phyloP scores from a whole-genome alignment of 2,113 vertebrate species.

The Aptenodytes forsteri region DNA sequence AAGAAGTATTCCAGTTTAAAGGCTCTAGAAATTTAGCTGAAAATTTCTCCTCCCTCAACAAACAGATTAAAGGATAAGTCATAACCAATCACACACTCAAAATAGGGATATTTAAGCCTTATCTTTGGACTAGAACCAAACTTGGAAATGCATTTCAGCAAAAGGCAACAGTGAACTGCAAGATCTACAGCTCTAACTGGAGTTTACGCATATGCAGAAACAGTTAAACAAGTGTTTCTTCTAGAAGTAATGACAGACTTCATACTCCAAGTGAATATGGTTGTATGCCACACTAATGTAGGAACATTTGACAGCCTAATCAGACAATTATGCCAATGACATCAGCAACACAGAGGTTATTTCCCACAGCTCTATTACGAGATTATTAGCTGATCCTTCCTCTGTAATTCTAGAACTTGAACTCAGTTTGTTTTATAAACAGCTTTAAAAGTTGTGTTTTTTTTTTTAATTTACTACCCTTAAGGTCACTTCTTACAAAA shows the following conservation, averaged over 20 bases:
- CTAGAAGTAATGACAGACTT: background rate
- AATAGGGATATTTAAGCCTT: background rate
- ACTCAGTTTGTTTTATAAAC: background rate
- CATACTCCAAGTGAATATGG: background rate
- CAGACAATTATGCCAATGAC: background rate
- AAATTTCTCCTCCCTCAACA: background rate
- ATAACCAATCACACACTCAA: background rate
- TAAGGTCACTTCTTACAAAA: background rate
- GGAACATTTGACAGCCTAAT: background rate
- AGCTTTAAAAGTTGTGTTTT: background rate
- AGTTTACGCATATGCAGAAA: background rate
- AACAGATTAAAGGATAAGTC: background rate
- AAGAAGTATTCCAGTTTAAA: background rate
- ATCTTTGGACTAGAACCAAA: background rate
- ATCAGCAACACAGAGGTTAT: background rate
- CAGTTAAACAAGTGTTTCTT: background rate
- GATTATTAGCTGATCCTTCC: background rate
- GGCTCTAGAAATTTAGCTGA: background rate
- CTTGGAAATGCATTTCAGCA: background rate
- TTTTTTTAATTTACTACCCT: background rate
- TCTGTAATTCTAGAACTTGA: background rate
- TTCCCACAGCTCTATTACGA: background rate
- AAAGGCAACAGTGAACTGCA: background rate
- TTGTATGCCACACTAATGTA: background rate
- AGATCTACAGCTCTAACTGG: background rate